phyloP scores from a whole-genome alignment of 2,797 vertebrate genomes.

The Coregonus suidteri region DNA sequence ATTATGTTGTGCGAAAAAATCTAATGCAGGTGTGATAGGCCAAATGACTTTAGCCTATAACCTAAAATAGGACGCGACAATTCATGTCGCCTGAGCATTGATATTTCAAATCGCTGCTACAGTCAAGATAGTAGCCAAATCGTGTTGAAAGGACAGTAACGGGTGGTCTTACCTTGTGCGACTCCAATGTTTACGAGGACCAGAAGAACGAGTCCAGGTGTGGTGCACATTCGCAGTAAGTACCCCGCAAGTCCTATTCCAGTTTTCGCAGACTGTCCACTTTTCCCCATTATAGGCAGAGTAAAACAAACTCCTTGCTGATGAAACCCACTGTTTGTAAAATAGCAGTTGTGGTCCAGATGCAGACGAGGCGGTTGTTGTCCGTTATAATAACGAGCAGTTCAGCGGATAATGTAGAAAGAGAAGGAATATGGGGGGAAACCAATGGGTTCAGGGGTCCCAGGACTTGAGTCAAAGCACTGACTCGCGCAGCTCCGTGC shows the following conservation, averaged over 20 bases:
- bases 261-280: slow-evolving; percentile 81
- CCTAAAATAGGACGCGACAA: background rate
- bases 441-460: slow-evolving; percentile 35
- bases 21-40: background rate
- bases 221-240: slow-evolving; percentile 80
- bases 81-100: background rate
- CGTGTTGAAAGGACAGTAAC: background rate
- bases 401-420: background rate
- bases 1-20: background rate
- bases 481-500: slow-evolving; percentile 54
- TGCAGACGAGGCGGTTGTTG: background rate
- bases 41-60: background rate
- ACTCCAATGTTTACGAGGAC: slow-evolving; percentile 77
- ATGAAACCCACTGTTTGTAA: background rate
- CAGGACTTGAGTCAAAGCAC: slow-evolving; percentile 25
- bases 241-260: slow-evolving; percentile 79
- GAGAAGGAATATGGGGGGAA: slow-evolving; percentile 8
- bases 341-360: background rate
- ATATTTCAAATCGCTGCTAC: background rate
- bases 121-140: background rate
- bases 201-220: slow-evolving; percentile 84
- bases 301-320: slow-evolving; percentile 51
- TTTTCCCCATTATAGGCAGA: slow-evolving; percentile 80
- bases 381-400: background rate
- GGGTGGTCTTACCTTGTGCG: slow-evolving; percentile 80